Conservation (phyloP, 2,888 invertebrate genomes). For the Drosophila lacicola region DNA sequence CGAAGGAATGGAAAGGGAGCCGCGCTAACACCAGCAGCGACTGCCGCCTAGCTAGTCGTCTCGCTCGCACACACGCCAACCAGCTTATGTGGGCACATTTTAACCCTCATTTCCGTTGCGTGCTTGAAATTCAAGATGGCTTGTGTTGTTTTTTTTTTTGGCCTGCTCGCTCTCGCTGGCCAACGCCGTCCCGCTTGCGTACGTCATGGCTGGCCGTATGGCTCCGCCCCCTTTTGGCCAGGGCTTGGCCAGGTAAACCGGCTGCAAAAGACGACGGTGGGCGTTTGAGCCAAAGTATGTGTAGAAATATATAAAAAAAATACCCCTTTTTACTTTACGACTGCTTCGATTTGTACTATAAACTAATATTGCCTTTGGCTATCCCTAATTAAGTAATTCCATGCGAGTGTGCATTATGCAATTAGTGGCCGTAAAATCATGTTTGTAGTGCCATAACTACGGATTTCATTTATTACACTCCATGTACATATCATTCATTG, state of each 20-base stretch:
- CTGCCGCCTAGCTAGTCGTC: slow-evolving; percentile 34
- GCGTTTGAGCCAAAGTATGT: slow-evolving; percentile 1
- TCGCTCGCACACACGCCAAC: slow-evolving; percentile 40
- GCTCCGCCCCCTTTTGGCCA: slow-evolving; percentile 59
- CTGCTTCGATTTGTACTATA: slow-evolving; percentile 70
- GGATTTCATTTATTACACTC: slow-evolving; percentile 51
- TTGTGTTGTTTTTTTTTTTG: slow-evolving; percentile 45
- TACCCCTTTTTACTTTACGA: slow-evolving; percentile 69
- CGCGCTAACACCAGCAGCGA: slow-evolving; percentile 13
- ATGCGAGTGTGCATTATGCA: slow-evolving; percentile 69
- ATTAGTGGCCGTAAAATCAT: slow-evolving; percentile 74
- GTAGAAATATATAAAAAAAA: neutral
- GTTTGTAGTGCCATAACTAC: slow-evolving; percentile 59
- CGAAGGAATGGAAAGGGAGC: slow-evolving; percentile 17
- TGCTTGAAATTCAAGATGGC: slow-evolving; percentile 80
- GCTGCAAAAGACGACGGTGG: slow-evolving; percentile 16
- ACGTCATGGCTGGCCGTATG: slow-evolving; percentile 38
- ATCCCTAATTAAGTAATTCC: slow-evolving; percentile 75
- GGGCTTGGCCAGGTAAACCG: slow-evolving; percentile 53
- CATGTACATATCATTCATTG: slow-evolving; percentile 29
- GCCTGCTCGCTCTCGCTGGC: slow-evolving; percentile 31
- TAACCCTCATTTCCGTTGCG: slow-evolving; percentile 75
- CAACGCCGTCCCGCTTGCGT: slow-evolving; percentile 36
- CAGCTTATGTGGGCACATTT: slow-evolving; percentile 22
- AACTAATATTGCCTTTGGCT: slow-evolving; percentile 69